Conservation (phyloP, 2,797 vertebrate species). For the Iguana delicatissima region DNA sequence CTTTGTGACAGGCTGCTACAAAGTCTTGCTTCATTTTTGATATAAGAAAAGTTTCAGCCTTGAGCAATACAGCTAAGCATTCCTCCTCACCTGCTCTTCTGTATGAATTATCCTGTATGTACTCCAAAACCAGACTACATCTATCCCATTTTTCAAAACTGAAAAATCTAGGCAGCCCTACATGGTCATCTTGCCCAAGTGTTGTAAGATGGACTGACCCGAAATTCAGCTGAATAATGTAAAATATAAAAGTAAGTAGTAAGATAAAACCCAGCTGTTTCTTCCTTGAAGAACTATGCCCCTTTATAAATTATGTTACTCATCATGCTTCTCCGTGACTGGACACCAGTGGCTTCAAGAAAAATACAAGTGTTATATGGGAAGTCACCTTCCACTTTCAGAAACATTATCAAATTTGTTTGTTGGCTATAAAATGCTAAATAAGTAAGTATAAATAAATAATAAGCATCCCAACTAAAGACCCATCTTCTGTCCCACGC, state of each 20-base stretch:
- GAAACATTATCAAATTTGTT: not conserved
- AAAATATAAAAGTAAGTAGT: not conserved
- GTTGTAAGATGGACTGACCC: not conserved
- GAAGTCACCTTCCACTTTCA: not conserved
- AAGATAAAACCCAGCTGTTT: not conserved
- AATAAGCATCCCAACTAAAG: not conserved
- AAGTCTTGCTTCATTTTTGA: not conserved
- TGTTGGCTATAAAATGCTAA: no score
- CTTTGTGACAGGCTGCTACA: not conserved
- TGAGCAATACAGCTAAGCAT: not conserved
- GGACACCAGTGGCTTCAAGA: not conserved
- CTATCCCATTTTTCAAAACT: not conserved
- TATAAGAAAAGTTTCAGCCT: not conserved
- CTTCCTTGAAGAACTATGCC: not conserved
- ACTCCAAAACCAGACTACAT: not conserved
- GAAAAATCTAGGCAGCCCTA: not conserved
- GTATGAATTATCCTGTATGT: slow-evolving; percentile 3
- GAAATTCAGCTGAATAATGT: not conserved
- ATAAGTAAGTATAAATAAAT: no score
- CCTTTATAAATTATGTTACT: not conserved
- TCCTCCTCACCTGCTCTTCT: not conserved
- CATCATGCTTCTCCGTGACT: not conserved
- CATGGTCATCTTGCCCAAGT: not conserved
- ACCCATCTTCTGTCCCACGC: not conserved
- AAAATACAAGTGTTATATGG: not conserved